These are phyloP conservation scores for Mesoligia furuncula DNA, from an alignment of 2,888 invertebrate species.

Conservation along the genomic window DNA sequence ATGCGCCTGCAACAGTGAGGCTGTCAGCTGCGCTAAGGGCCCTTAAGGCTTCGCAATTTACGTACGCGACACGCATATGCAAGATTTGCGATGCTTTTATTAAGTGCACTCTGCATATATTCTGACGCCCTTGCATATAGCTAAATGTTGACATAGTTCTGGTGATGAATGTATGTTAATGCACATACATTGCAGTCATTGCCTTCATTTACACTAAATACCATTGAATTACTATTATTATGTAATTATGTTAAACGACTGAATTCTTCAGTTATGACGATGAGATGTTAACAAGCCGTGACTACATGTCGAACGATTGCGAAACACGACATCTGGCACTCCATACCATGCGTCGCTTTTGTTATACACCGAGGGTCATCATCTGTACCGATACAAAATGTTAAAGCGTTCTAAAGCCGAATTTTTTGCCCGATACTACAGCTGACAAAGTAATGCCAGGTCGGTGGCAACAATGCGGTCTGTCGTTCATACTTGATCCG, in stretches of 20 bases:
- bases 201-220: conserved; percentile 26
- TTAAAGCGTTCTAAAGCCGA: conserved; percentile 17
- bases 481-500: conserved; percentile 71
- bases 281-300: conserved; percentile 3
- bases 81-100: conserved; percentile 61
- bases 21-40: conserved; percentile 56
- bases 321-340: conserved; percentile 39
- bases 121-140: conserved; percentile 36
- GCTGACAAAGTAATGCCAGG: conserved; percentile 56
- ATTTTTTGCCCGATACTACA: conserved; percentile 36
- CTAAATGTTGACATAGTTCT: conserved; percentile 12
- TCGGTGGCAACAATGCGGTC: conserved; percentile 52
- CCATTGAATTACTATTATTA: conserved; percentile 10
- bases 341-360: conserved; percentile 42
- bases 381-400: conserved; percentile 17
- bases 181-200: conserved; percentile 8
- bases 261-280: conserved; percentile 39
- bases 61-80: conserved; percentile 53
- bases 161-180: conserved; percentile 36
- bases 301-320: conserved; percentile 13
- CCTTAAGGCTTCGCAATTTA: conserved; percentile 63
- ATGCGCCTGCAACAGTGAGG: conserved; percentile 41
- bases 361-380: conserved; percentile 32
- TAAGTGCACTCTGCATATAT: conserved; percentile 58
- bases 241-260: conserved; percentile 12